Base-by-base conservation (phyloP, 2,113 vertebrate species). In the Ceuthmochares aereus region DNA sequence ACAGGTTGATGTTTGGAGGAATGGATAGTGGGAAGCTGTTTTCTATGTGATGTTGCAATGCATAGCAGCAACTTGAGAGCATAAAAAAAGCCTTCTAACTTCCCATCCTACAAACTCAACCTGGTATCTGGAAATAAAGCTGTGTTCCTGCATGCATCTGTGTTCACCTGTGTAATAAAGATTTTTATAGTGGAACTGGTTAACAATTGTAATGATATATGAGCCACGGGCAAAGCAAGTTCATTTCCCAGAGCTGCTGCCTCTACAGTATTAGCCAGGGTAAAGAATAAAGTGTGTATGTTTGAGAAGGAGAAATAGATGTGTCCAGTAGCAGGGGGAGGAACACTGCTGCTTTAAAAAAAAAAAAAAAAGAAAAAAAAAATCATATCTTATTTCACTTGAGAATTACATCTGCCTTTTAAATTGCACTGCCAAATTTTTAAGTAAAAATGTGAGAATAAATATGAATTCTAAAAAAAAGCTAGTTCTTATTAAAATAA, bases 191-290 rank as follows among this genome's bases (percentile, higher is more conserved):
- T 89, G 83, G 83, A 94, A 93, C 83, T 94, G 90, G 90, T 96
- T 97, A 96, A 96, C 93, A 93, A 29, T 93, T 95, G 90, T 94
- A 90, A 85, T 95, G 90, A 96, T 94, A 76, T 90, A 89, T 89
- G 90, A 95, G 92, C 85, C 83, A 96, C 52, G 64, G 93, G 90
- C 69, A 0, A 93, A 94, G 92, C 86, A 49, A 72, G 79, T 95
- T 96, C 92, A 90, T 96, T 96, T 97, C 93, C 93, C 96, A 95
- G 56, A 90, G 88, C 95, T 96, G 83, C 93, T 96, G 88, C 88
- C 83, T 97, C 89, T 88, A 91, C 92, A 81, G 76, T 72, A 86
- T 96, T 91, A 94, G 86, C 80, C 73, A 84, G 80, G 64, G 90
- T 93, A 95, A 93, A 92, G 80, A 92, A 37, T 63, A 78, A 95